These are phyloP conservation scores for Morpho helenor DNA, from an alignment of 2,888 invertebrate genomes.

Conservation along the genomic window DNA sequence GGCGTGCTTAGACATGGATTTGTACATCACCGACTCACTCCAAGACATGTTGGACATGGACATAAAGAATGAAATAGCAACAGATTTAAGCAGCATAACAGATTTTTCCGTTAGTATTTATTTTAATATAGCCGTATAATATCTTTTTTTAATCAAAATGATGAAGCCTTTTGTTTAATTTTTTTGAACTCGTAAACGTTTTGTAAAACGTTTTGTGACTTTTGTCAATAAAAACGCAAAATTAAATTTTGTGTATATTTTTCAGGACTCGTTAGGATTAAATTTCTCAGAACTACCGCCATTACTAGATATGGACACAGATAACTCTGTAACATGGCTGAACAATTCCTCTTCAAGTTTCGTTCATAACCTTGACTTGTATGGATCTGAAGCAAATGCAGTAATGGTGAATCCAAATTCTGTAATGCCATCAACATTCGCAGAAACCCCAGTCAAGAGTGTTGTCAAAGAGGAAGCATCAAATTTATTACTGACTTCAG, in stretches of 20 bases:
- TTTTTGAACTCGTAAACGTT: no score
- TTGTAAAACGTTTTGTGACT: no score
- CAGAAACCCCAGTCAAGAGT: slow-evolving; percentile 69
- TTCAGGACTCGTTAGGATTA: slow-evolving; percentile 79
- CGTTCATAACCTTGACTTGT: slow-evolving; percentile 84
- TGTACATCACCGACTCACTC: slow-evolving; percentile 85
- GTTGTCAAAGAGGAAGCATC: slow-evolving; percentile 72
- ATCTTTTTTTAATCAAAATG: background rate
- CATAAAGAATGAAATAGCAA: slow-evolving; percentile 91
- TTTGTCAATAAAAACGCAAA: background rate
- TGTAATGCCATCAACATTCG: slow-evolving; percentile 89
- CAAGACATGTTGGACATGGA: slow-evolving; percentile 95
- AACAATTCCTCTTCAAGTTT: slow-evolving; percentile 81
- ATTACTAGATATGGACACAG: slow-evolving; percentile 83
- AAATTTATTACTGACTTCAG: slow-evolving; percentile 67
- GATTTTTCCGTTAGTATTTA: slow-evolving; percentile 77
- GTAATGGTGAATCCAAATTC: slow-evolving; percentile 95
- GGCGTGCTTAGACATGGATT: slow-evolving; percentile 80
- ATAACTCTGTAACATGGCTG: slow-evolving; percentile 79
- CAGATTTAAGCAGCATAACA: slow-evolving; percentile 85
- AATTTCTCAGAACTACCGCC: slow-evolving; percentile 82
- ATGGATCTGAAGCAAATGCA: slow-evolving; percentile 84
- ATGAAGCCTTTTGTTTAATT: no score
- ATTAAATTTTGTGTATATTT: background rate
- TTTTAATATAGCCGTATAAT: background rate